Evolutionary conservation across 2,797 vertebrate species (phyloP).

Genomic region (Cyprinodon diabolis): DNA sequence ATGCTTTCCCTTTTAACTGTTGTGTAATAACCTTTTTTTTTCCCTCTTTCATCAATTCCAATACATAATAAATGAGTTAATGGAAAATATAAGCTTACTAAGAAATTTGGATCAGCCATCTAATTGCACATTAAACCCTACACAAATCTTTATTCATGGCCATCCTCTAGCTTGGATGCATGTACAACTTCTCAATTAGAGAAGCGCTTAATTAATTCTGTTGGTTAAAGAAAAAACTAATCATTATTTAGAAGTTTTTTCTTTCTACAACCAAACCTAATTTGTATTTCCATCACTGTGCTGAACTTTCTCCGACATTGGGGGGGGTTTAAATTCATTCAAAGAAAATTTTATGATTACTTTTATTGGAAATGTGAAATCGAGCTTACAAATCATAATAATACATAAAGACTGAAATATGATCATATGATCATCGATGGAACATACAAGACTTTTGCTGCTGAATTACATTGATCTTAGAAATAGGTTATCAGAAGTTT

Average conservation of each 20-base stretch:
- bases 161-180: conserved; percentile 11
- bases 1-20: too few relatives aligned
- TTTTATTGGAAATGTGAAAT: background rate
- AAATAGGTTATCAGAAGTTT: background rate
- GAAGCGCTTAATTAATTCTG: conserved; percentile 38
- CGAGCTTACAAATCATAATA: too few relatives aligned
- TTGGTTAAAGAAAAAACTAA: conserved; percentile 8
- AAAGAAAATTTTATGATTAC: background rate
- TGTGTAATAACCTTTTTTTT: background rate
- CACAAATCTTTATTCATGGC: conserved; percentile 42
- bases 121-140: conserved; percentile 21
- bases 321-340: background rate
- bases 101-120: conserved; percentile 18
- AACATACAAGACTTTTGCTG: background rate
- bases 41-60: background rate
- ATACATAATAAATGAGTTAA: conserved; percentile 4
- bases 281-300: background rate
- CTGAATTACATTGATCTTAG: background rate
- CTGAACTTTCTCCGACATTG: background rate
- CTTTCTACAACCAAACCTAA: background rate
- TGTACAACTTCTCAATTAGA: conserved; percentile 20
- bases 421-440: background rate
- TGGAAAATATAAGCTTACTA: conserved; percentile 26
- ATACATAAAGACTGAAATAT: background rate
- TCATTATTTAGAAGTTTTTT: conserved; percentile 1